A percentile compares a stretch with the other conserved stretches of the same genome.
These are phyloP conservation scores for Girardinus metallicus DNA, from an alignment of 2,797 vertebrate species.

Conservation along the genomic window DNA sequence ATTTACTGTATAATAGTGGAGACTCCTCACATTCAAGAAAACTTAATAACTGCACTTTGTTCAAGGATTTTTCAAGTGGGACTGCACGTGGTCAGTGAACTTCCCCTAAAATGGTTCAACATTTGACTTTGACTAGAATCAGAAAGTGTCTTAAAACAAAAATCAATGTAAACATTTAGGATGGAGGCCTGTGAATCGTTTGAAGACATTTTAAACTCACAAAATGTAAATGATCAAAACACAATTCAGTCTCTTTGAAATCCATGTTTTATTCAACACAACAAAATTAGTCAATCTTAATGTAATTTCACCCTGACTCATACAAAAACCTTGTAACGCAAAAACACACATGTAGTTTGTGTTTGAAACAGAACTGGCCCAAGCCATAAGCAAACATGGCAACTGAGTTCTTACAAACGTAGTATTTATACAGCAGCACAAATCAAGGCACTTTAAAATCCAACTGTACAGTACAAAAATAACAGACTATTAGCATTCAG, in stretches of 20 bases:
- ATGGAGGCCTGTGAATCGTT: not conserved
- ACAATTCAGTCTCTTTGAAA: not conserved
- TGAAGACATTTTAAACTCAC: not conserved
- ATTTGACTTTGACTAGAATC: slow-evolving; percentile 33
- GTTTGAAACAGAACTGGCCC: not conserved
- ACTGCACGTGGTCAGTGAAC: slow-evolving; percentile 25
- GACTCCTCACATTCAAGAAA: slow-evolving; percentile 36
- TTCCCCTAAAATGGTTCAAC: slow-evolving; percentile 25
- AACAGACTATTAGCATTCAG: not conserved
- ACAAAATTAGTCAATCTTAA: not conserved
- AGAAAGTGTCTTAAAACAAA: slow-evolving; percentile 31
- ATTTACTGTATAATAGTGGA: slow-evolving; percentile 17
- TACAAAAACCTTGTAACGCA: not conserved
- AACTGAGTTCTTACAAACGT: not conserved
- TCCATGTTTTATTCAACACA: not conserved
- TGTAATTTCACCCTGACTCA: not conserved
- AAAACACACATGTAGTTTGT: not conserved
- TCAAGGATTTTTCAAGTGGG: slow-evolving; percentile 17
- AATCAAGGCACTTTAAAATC: not conserved
- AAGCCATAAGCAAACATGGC: not conserved
- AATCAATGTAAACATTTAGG: slow-evolving; percentile 31
- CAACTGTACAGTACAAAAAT: too few relatives aligned
- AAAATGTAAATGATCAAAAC: not conserved
- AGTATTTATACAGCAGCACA: not conserved
- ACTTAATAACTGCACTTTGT: slow-evolving; percentile 4